A percentile compares a stretch with the other conserved stretches of the same genome.
phyloP scores from a whole-genome alignment of 2,797 vertebrate genomes.

The Coreius guichenoti region DNA sequence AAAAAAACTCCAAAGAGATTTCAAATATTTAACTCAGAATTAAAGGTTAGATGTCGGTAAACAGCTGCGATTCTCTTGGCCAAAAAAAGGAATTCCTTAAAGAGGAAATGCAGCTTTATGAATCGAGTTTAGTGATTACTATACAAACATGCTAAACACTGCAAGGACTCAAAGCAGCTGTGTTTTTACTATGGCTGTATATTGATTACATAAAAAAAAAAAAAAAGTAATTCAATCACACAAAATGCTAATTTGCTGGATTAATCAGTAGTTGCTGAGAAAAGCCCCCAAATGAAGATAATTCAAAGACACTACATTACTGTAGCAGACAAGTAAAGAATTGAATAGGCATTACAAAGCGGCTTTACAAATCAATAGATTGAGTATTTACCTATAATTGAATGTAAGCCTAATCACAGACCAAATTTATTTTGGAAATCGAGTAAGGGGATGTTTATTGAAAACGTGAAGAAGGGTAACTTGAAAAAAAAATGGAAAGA shows the following conservation, averaged over 20 bases:
- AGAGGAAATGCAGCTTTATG: background rate
- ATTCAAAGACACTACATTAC: background rate
- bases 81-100: background rate
- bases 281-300: background rate
- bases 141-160: background rate
- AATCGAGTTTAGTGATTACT: background rate
- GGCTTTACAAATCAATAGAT: background rate
- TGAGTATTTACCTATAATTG: background rate
- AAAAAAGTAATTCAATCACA: background rate
- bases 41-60: conserved; percentile 39
- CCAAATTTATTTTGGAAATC: background rate
- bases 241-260: background rate
- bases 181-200: background rate
- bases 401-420: background rate
- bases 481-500: background rate
- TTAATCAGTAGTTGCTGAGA: background rate
- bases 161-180: background rate
- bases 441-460: background rate
- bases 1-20: conserved; percentile 45
- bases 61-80: conserved; percentile 42
- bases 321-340: background rate
- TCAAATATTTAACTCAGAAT: conserved; percentile 34
- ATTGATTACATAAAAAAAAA: background rate
- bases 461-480: background rate
- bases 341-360: background rate